A percentile compares a stretch with the other conserved stretches of the same genome.
Conservation (phyloP, 2,797 vertebrate genomes). For the Falco biarmicus region DNA sequence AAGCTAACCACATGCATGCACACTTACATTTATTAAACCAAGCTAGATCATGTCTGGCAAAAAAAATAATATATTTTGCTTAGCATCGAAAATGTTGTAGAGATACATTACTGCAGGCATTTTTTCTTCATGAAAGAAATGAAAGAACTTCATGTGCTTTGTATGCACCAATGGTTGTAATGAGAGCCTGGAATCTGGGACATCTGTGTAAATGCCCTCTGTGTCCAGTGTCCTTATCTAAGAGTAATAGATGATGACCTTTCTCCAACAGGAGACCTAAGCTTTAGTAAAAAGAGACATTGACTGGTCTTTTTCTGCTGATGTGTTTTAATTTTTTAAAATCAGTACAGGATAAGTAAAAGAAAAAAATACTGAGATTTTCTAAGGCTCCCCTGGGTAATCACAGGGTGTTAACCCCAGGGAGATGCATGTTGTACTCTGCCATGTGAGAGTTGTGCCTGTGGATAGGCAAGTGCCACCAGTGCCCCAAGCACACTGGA, state of each 20-base stretch:
- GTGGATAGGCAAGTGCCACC: background rate
- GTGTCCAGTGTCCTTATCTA: background rate
- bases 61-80: background rate
- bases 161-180: background rate
- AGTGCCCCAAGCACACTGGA: rapidly evolving
- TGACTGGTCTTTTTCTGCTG: background rate
- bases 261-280: background rate
- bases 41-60: background rate
- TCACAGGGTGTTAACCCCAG: background rate
- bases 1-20: background rate
- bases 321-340: background rate
- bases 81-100: background rate
- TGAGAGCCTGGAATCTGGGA: background rate
- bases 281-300: background rate
- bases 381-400: rapidly evolving
- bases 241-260: background rate
- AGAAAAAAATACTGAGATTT: background rate
- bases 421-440: background rate
- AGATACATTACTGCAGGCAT: background rate
- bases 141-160: background rate
- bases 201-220: background rate
- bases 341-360: background rate
- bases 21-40: background rate
- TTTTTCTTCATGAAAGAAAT: background rate
- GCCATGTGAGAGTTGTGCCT: rapidly evolving